phyloP scores from a whole-genome alignment of 2,797 vertebrate genomes.

The Squalus acanthias region DNA sequence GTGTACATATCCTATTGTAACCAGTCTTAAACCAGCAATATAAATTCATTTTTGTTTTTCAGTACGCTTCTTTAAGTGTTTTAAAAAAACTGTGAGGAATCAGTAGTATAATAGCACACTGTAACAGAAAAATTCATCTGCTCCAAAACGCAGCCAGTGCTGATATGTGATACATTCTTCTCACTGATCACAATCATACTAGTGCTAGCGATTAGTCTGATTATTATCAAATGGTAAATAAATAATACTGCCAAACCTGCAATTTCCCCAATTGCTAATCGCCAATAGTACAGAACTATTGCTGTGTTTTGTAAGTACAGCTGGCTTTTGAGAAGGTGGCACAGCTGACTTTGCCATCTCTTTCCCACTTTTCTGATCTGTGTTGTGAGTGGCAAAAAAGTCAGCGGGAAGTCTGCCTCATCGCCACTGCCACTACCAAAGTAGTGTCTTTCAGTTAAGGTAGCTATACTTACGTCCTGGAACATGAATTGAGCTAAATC shows the following conservation, averaged over 20 bases:
- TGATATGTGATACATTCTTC: not conserved
- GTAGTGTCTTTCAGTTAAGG: not conserved
- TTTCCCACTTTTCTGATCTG: not conserved
- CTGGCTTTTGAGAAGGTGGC: not conserved
- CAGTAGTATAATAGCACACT: not conserved
- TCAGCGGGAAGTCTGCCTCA: not conserved
- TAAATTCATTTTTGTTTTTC: constrained; percentile 13
- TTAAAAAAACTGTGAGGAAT: not conserved
- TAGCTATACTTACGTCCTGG: too few species aligned
- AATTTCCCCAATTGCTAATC: not conserved
- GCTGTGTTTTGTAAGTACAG: not conserved
- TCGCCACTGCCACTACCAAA: not conserved
- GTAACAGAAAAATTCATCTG: not conserved
- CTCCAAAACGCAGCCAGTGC: not conserved
- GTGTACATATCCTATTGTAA: constrained; percentile 14
- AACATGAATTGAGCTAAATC: not conserved
- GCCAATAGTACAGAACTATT: not conserved
- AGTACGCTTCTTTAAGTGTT: not conserved
- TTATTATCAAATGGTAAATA: not conserved
- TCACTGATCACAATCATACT: not conserved
- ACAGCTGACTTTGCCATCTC: not conserved
- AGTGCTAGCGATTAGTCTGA: not conserved
- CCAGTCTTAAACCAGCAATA: constrained; percentile 15
- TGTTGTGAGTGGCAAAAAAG: not conserved
- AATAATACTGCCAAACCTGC: constrained; percentile 1